A percentile compares a stretch with the other conserved stretches of the same genome.
Evolutionary conservation across 2,797 vertebrate genomes (phyloP).

Genomic region (Graptemys geographica): DNA sequence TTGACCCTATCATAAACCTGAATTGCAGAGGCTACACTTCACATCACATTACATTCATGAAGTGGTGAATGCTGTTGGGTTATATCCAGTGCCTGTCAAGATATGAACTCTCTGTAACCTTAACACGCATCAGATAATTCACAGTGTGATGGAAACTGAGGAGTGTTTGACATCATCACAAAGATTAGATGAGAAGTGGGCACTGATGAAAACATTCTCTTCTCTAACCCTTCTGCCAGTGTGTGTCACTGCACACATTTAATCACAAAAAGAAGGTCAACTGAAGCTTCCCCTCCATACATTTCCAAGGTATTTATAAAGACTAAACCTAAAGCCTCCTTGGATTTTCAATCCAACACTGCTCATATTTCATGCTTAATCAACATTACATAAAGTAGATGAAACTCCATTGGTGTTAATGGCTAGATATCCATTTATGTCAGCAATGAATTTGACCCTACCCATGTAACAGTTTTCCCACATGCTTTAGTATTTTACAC

Average conservation of each 20-base stretch:
- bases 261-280: background rate
- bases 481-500: background rate
- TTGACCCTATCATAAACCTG: background rate
- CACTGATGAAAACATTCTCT: background rate
- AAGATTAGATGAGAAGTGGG: background rate
- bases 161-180: background rate
- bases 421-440: background rate
- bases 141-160: background rate
- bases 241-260: background rate
- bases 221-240: background rate
- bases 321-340: background rate
- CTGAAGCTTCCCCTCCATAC: background rate
- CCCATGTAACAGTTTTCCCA: background rate
- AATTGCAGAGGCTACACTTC: background rate
- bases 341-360: background rate
- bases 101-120: background rate
- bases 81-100: background rate
- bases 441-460: background rate
- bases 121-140: background rate
- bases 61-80: background rate
- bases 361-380: background rate
- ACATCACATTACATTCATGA: background rate
- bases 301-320: background rate
- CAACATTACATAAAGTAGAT: background rate
- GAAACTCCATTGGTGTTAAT: background rate